Base-by-base conservation (phyloP, 2,797 vertebrate genomes). In the Pteropus rufus region DNA sequence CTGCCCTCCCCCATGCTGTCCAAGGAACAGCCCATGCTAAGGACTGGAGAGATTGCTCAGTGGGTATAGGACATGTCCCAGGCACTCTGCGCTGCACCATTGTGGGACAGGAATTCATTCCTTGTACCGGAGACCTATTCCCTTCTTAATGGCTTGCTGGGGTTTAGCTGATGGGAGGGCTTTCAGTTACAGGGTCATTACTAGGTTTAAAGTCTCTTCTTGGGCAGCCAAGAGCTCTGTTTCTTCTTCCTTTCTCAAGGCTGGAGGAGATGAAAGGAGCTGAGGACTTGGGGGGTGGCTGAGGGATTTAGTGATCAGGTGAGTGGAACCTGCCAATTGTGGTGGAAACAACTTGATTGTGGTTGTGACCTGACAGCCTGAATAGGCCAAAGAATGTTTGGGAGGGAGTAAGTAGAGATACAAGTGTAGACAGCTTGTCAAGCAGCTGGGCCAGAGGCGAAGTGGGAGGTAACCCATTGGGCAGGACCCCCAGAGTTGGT, bases 41-140 rank as follows among this genome's bases (percentile, higher is more conserved):
- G n/a, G 41, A 29, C 89, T 82, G 7, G 6, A 56, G 41, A 82
- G 46, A 16, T 34, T 26, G 44, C 46, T 4, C 29, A 19, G 67
- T 0, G 4, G 56, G 29, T 39, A 31, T 14, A 26, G 81, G 44
- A 26, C 15, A 3, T 15, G 41, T 3, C 36, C 41, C 34, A 14
- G 49, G n/a, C 12, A 10, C 85, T 7, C 31, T 41, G 58, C 2
- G 10, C 64, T n/a, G 6, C 0, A 0, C 46, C 36, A 0, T 21
- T 0, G 73, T 11, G 15, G 24, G 49, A 3, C 1, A 8, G 11
- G 34, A 60, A 64, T 52, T 58, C 44, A 34, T 3, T 0, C 24
- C 21, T 10, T 2, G 12, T 19, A 0, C 5, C 1, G 0, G 26
- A 34, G 26, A 6, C 56, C 67, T 54, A 29, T 4, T 41, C n/a